Conservation (phyloP, 2,113 vertebrate genomes). For the Dissostichus mawsoni region DNA sequence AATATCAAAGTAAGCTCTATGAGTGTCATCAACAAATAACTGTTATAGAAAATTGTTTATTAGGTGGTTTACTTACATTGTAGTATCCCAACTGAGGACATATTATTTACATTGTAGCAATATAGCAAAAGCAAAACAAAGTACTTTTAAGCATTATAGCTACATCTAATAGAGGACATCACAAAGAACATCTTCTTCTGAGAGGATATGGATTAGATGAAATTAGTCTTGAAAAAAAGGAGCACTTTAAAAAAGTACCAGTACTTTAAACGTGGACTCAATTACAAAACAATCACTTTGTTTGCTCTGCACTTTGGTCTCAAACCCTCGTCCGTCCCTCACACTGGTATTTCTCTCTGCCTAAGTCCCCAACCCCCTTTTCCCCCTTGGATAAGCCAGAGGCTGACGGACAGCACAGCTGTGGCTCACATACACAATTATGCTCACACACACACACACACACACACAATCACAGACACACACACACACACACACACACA, state of each 20-base stretch:
- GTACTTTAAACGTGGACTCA: neutral
- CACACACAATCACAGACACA: conserved; percentile 24
- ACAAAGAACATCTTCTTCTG: neutral
- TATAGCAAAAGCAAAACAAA: too few relatives aligned
- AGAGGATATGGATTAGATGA: neutral
- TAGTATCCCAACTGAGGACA: too few relatives aligned
- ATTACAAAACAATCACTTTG: neutral
- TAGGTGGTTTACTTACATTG: too few relatives aligned
- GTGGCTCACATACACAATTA: conserved; percentile 33
- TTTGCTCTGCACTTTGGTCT: neutral
- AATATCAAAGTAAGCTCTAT: too few relatives aligned
- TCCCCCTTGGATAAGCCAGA: conserved; percentile 61
- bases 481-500: conserved; percentile 31
- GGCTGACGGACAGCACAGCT: conserved; percentile 55
- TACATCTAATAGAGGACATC: neutral
- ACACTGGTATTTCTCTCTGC: conserved; percentile 8
- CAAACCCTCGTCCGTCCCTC: neutral
- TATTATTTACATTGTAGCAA: too few relatives aligned
- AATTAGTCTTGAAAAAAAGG: neutral
- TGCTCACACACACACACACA: conserved; percentile 15
- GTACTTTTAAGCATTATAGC: too few relatives aligned
- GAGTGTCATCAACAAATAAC: too few relatives aligned
- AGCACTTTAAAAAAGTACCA: neutral
- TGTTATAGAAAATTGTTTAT: too few relatives aligned
- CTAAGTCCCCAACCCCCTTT: conserved; percentile 22